Conservation (phyloP, 2,888 invertebrate genomes). For the Melanchra persicariae region DNA sequence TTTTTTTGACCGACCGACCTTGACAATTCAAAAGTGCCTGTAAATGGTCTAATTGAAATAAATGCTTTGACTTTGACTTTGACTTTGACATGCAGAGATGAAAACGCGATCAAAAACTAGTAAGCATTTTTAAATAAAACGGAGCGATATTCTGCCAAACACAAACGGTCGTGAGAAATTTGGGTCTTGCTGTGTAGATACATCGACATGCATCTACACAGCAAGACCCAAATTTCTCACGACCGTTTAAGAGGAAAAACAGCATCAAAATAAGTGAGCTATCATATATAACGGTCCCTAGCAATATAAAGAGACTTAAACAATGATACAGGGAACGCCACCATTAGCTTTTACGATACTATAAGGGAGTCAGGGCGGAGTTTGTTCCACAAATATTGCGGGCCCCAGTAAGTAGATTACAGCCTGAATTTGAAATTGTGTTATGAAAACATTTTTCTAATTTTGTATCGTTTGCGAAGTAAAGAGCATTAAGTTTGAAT, state of each 20-base stretch:
- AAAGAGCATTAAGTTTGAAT: slow-evolving; percentile 37
- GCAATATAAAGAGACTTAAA: slow-evolving; percentile 71
- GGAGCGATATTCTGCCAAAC: neutral
- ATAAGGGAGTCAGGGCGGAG: slow-evolving; percentile 70
- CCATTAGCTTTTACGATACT: slow-evolving; percentile 80
- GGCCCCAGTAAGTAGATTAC: slow-evolving; percentile 64
- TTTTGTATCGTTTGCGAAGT: slow-evolving; percentile 49
- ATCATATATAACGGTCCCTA: slow-evolving; percentile 68
- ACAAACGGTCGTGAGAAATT: slow-evolving; percentile 21
- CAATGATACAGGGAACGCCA: slow-evolving; percentile 77
- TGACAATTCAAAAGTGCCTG: too few relatives aligned
- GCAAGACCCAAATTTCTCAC: slow-evolving; percentile 19
- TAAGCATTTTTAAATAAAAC: too few relatives aligned
- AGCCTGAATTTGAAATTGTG: slow-evolving; percentile 55
- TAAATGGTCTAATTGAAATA: too few relatives aligned
- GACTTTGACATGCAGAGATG: too few relatives aligned
- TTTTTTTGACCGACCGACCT: too few relatives aligned
- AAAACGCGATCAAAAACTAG: too few relatives aligned
- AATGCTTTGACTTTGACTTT: too few relatives aligned
- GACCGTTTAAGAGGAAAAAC: slow-evolving; percentile 37
- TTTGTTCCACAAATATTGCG: slow-evolving; percentile 67
- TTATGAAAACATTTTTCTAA: slow-evolving; percentile 63
- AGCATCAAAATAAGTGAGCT: slow-evolving; percentile 61
- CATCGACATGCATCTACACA: slow-evolving; percentile 1
- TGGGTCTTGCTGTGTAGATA: neutral